Conservation (phyloP, 2,113 vertebrate genomes). For the Dicerorhinus sumatrensis region DNA sequence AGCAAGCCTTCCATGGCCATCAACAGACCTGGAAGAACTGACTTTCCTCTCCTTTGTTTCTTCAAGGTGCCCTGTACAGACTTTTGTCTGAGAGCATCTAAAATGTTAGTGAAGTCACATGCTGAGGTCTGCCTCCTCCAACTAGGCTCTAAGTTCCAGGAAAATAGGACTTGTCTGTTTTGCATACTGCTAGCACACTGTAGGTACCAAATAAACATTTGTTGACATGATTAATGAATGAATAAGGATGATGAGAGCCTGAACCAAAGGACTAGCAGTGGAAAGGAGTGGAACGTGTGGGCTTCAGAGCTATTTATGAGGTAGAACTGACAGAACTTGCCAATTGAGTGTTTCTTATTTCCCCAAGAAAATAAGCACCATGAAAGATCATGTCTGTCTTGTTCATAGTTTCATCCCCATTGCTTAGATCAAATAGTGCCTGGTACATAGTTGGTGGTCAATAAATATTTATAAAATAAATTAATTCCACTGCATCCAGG, state of each 20-base stretch:
- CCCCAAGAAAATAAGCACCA: not conserved
- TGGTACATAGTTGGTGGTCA: not conserved
- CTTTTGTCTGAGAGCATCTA: not conserved
- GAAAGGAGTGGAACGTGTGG: fast-evolving
- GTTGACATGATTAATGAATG: not conserved
- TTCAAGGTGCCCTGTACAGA: not conserved
- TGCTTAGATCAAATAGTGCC: not conserved
- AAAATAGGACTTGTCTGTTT: not conserved
- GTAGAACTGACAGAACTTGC: not conserved
- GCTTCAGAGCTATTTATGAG: not conserved
- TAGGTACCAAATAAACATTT: not conserved
- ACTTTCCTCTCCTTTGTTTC: not conserved
- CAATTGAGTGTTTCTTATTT: not conserved
- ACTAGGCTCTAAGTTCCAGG: not conserved
- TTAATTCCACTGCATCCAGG: not conserved
- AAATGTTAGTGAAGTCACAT: not conserved
- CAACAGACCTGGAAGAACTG: not conserved
- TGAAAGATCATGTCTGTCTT: not conserved
- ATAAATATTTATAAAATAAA: constrained; percentile 2
- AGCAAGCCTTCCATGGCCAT: not conserved
- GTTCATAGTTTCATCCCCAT: not conserved
- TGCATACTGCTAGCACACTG: not conserved
- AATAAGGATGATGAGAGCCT: not conserved
- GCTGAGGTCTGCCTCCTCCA: not conserved
- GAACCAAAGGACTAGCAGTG: not conserved